Percentiles rank a stretch among this genome's conserved stretches.
Conservation (phyloP, 2,888 invertebrate species). For the Zygogramma bicolorata region DNA sequence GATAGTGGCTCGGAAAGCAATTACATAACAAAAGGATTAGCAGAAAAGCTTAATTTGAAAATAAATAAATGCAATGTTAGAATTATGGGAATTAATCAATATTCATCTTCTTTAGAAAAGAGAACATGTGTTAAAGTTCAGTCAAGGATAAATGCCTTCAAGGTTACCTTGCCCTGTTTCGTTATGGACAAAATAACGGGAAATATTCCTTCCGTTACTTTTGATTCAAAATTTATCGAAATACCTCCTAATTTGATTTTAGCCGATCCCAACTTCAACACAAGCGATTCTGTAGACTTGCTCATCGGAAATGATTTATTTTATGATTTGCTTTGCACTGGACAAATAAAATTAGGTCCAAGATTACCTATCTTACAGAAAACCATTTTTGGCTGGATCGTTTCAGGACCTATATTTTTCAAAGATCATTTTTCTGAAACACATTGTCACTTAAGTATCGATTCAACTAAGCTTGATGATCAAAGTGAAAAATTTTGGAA, state of each 20-base stretch:
- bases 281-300: background rate
- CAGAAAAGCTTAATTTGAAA: no score
- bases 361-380: background rate
- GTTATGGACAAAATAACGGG: conserved; percentile 1
- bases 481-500: no score
- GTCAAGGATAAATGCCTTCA: background rate
- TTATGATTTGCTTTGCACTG: background rate
- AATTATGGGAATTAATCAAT: conserved; percentile 5
- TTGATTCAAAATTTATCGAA: background rate
- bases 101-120: background rate
- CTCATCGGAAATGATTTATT: conserved; percentile 8
- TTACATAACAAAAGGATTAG: no score
- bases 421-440: background rate
- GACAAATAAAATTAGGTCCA: background rate
- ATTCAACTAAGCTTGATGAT: background rate
- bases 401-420: background rate
- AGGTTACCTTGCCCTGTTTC: background rate
- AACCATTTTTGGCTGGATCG: background rate
- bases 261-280: background rate
- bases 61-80: no score
- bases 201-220: background rate
- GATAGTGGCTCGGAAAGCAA: no score
- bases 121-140: no score
- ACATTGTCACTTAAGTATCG: no score
- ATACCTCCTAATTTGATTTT: background rate